phyloP scores from a whole-genome alignment of 2,888 invertebrate species.

The Ennomos erosarius region DNA sequence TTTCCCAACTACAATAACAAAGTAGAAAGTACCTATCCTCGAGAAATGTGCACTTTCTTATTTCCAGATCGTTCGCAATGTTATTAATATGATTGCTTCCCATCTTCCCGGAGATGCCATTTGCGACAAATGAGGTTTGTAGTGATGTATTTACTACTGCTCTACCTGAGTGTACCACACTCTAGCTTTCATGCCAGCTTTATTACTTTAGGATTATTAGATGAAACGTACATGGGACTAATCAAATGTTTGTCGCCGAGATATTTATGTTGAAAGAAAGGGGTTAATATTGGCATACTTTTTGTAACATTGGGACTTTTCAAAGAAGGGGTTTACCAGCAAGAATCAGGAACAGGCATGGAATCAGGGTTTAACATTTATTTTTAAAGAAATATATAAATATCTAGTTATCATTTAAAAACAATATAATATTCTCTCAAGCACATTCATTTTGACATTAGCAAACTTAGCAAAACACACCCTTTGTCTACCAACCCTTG shows the following conservation, averaged over 20 bases:
- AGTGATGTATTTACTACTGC: constrained; percentile 26
- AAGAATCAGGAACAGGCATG: too few relatives aligned
- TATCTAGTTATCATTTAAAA: too few relatives aligned
- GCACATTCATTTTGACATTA: too few relatives aligned
- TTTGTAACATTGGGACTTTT: too few relatives aligned
- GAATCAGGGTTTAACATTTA: too few relatives aligned
- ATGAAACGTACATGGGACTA: background rate
- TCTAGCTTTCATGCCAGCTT: constrained; percentile 19
- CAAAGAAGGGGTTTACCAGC: too few relatives aligned
- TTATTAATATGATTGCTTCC: constrained; percentile 57
- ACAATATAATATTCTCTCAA: too few relatives aligned
- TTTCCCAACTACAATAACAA: constrained; percentile 26
- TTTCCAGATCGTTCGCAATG: constrained; percentile 51
- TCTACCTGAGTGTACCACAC: constrained; percentile 9
- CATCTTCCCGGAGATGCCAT: constrained; percentile 33
- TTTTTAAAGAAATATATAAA: too few relatives aligned
- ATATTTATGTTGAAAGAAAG: too few relatives aligned
- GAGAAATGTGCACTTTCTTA: constrained; percentile 48
- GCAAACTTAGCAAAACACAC: too few relatives aligned
- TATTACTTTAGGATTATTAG: constrained; percentile 15
- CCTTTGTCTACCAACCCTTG: constrained; percentile 6
- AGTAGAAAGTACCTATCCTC: constrained; percentile 11
- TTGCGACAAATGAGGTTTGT: constrained; percentile 55
- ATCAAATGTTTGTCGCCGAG: too few relatives aligned
- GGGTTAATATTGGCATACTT: too few relatives aligned